Evolutionary conservation across 2,113 vertebrate species (phyloP), one percentile per base, ranked within the genome.

Genomic region (Oceanodroma tethys): DNA sequence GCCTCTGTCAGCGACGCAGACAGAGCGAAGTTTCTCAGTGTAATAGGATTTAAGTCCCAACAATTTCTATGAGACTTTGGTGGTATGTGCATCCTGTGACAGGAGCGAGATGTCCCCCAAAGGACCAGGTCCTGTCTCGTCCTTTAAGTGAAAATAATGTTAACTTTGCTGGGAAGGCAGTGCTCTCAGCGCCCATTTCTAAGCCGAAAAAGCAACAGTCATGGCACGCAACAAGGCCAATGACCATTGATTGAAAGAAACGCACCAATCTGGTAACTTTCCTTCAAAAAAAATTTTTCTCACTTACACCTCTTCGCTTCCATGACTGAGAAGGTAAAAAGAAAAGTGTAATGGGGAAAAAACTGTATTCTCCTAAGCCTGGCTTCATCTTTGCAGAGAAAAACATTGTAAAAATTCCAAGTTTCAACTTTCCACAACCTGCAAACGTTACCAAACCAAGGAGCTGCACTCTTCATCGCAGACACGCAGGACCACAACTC

Each of bases 1-100:
- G 4, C 60, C 52, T 26, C 60, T 22, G 18, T 13, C 32, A 42
- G 14, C 2, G 6, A 26, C 1, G 6, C 36, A 27, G 55, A 13
- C 32, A 27, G 12, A 47, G 27, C 40, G 36, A 13, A 1, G 1
- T 20, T 63, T 26, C 52, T 55, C 32, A 16, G 20, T 16, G 10
- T 0, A 6, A 60, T 2, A 8, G 13, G 23, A 68, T 43, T 48
- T 22, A 19, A 48, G 26, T 29, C 50, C 40, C 40, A 36, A 59
- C 9, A 19, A 47, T 11, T 50, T 32, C 66, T 32, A 16, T 0
- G 1, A 59, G 60, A 20, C 25, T 73, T 58, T 4, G 38, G n/a
- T 59, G 60, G 67, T 18, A 48, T 1, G 1, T 0, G 1, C n/a
- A 63, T 32, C n/a, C 55, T 21, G 40, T 1, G 19, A 20, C 32